Evolutionary conservation across 2,797 vertebrate genomes (phyloP).

Genomic region (Acanthurus leucopareius): DNA sequence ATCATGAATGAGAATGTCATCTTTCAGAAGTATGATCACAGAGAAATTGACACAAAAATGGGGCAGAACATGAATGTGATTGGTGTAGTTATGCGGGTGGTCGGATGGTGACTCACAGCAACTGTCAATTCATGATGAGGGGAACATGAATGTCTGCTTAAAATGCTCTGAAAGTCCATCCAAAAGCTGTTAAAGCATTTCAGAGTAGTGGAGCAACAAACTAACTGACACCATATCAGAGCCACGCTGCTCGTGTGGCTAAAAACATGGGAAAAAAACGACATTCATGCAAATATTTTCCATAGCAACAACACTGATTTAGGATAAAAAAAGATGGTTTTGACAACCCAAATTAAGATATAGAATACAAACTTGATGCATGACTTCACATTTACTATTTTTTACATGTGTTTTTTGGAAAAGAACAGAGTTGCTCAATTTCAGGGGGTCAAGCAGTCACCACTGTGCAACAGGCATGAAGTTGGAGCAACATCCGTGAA

Average conservation of each 20-base stretch:
- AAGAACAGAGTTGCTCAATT: constrained; percentile 44
- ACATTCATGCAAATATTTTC: too few species aligned
- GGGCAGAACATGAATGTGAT: background rate
- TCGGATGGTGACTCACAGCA: background rate
- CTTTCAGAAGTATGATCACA: background rate
- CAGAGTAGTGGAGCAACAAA: background rate
- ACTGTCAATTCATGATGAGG: background rate
- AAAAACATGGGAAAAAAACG: constrained; percentile 16
- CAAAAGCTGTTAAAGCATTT: background rate
- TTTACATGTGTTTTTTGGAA: constrained; percentile 9
- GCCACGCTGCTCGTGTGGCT: too few species aligned
- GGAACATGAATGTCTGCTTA: background rate
- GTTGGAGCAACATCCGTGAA: constrained; percentile 61
- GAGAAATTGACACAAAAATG: background rate
- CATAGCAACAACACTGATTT: constrained; percentile 2
- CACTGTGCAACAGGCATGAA: constrained; percentile 60
- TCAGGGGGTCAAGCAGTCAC: constrained; percentile 46
- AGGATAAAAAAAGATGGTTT: constrained; percentile 13
- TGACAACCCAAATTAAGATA: constrained; percentile 48
- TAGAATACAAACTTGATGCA: constrained; percentile 39
- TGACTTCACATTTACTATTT: constrained; percentile 53
- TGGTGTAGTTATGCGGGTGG: background rate
- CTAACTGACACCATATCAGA: background rate
- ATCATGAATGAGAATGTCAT: background rate
- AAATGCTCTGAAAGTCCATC: background rate